These are phyloP conservation scores for Pediacus dermestoides DNA, from an alignment of 2,888 invertebrate species.

Conservation along the genomic window DNA sequence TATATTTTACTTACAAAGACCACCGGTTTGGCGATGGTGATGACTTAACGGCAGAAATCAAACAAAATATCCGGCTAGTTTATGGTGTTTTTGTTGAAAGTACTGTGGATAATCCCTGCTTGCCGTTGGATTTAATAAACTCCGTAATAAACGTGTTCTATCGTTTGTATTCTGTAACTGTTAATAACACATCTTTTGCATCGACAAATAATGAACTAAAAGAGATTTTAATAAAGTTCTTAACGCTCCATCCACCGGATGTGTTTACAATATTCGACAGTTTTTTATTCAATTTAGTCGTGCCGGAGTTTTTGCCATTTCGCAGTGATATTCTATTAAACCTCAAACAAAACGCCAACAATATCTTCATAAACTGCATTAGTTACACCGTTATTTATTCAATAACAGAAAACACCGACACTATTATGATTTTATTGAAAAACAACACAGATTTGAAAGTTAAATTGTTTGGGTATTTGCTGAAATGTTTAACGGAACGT, in stretches of 20 bases:
- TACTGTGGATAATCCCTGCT: constrained; percentile 27
- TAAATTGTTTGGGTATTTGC: constrained; percentile 47
- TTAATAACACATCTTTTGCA: constrained; percentile 36
- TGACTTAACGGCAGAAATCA: constrained; percentile 35
- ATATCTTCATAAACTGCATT: constrained; percentile 26
- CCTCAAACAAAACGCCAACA: constrained; percentile 30
- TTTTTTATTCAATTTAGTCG: constrained; percentile 41
- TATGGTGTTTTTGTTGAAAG: constrained; percentile 36
- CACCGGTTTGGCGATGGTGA: constrained; percentile 36
- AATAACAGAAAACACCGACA: constrained; percentile 40
- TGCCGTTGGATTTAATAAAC: constrained; percentile 45
- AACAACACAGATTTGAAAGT: constrained; percentile 35
- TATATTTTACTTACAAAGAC: constrained; percentile 30
- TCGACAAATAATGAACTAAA: constrained; percentile 42
- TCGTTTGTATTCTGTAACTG: constrained; percentile 45
- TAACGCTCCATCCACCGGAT: constrained; percentile 23
- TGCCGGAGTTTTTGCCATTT: constrained; percentile 29
- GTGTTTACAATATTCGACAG: constrained; percentile 37
- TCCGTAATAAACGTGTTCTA: constrained; percentile 52
- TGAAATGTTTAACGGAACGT: constrained; percentile 40
- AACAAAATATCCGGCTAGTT: constrained; percentile 35
- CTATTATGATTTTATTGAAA: constrained; percentile 42
- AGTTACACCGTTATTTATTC: constrained; percentile 25
- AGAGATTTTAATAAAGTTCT: constrained; percentile 33
- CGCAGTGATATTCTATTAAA: constrained; percentile 35